Evolutionary conservation across 2,888 invertebrate genomes (phyloP).

Genomic region (Stenotaenia linearis): DNA sequence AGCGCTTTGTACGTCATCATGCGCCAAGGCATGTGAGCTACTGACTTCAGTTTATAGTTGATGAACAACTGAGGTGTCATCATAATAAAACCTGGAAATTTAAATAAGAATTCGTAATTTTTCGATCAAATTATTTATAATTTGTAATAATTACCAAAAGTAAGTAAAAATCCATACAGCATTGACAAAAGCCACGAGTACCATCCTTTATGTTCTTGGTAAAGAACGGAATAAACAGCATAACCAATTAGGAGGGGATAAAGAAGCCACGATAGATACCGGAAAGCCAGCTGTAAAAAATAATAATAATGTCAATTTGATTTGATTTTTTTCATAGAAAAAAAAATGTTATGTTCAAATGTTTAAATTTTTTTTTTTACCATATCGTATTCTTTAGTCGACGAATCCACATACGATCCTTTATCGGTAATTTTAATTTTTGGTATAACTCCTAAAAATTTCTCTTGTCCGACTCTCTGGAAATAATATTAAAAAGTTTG

Average conservation of each 20-base stretch:
- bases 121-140: background rate
- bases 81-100: slow-evolving; percentile 83
- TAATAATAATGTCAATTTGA: background rate
- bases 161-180: slow-evolving; percentile 94
- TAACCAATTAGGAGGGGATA: slow-evolving; percentile 92
- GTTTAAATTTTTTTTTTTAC: slow-evolving; percentile 44
- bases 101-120: slow-evolving; percentile 1
- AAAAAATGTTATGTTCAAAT: background rate
- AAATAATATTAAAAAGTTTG: slow-evolving; percentile 29
- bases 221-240: slow-evolving; percentile 87
- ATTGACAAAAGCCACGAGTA: slow-evolving; percentile 95
- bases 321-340: background rate
- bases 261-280: slow-evolving; percentile 91
- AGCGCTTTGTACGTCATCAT: slow-evolving; percentile 99
- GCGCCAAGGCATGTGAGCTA: slow-evolving; percentile 98
- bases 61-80: slow-evolving; percentile 99
- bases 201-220: slow-evolving; percentile 98
- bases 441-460: slow-evolving; percentile 72
- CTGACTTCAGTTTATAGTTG: slow-evolving; percentile 98
- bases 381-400: slow-evolving; percentile 83
- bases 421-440: slow-evolving; percentile 80
- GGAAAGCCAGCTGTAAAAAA: slow-evolving; percentile 70
- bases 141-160: slow-evolving; percentile 59
- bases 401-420: slow-evolving; percentile 90
- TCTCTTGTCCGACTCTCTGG: slow-evolving; percentile 65